Evolutionary conservation across 2,888 invertebrate genomes (phyloP).

Genomic region (Acronicta alni): DNA sequence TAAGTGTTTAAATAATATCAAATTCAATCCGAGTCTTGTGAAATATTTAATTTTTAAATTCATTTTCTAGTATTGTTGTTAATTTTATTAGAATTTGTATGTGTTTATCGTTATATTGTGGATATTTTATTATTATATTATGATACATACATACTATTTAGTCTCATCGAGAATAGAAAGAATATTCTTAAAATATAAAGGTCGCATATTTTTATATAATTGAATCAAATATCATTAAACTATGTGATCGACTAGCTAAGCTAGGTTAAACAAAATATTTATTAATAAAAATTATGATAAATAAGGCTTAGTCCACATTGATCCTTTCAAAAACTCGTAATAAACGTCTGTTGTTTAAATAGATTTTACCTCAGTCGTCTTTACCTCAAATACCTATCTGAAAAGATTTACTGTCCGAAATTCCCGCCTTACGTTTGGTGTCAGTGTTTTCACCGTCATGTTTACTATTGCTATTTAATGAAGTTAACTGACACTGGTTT

Average conservation of each 20-base stretch:
- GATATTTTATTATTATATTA: constrained; percentile 16
- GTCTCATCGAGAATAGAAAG: constrained; percentile 6
- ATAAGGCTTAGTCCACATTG: constrained; percentile 29
- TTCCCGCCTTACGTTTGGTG: too few species aligned
- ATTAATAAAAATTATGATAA: constrained; percentile 1
- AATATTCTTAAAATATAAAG: constrained; percentile 25
- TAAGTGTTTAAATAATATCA: constrained; percentile 54
- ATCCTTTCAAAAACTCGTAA: neutral
- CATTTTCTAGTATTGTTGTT: constrained; percentile 27
- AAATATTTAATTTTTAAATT: constrained; percentile 20
- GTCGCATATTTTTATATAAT: constrained; percentile 16
- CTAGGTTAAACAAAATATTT: constrained; percentile 43
- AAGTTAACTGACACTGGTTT: too few species aligned
- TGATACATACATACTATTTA: neutral
- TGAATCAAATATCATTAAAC: constrained; percentile 31
- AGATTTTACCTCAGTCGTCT: too few species aligned
- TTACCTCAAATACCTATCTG: too few species aligned
- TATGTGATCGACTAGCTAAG: constrained; percentile 59
- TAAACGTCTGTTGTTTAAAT: too few species aligned
- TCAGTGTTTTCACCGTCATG: too few species aligned
- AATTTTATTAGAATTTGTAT: constrained; percentile 19
- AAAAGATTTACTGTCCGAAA: too few species aligned
- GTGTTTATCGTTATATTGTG: constrained; percentile 15
- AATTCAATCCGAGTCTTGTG: constrained; percentile 44
- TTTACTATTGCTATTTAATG: too few species aligned